Evolutionary conservation across 2,888 invertebrate genomes (phyloP).

Genomic region (Clivina fossor): DNA sequence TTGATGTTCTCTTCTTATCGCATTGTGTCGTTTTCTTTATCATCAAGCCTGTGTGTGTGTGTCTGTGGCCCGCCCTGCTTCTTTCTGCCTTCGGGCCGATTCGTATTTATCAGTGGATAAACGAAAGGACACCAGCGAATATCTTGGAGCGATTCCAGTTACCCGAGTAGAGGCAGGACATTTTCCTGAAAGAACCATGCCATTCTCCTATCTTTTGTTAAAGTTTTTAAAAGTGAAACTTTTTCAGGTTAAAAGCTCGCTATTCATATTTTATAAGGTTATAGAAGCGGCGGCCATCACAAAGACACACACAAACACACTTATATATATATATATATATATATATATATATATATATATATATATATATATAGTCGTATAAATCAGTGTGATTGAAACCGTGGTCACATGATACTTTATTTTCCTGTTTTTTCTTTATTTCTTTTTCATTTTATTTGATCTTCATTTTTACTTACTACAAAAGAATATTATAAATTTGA

Average conservation of each 20-base stretch:
- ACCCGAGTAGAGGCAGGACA: too few relatives aligned
- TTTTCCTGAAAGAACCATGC: not conserved
- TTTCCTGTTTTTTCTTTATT: too few relatives aligned
- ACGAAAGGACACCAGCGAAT: not conserved
- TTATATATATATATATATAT: too few relatives aligned
- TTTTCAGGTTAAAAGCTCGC: slow-evolving; percentile 12
- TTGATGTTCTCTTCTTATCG: too few relatives aligned
- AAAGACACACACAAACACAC: not conserved
- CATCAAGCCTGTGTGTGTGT: too few relatives aligned
- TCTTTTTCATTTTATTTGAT: too few relatives aligned
- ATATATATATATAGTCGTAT: slow-evolving; percentile 1
- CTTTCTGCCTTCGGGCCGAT: too few relatives aligned
- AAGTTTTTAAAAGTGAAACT: slow-evolving; percentile 12
- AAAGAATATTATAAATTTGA: slow-evolving; percentile 17
- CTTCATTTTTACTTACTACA: too few relatives aligned
- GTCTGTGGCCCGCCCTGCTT: too few relatives aligned
- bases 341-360: too few relatives aligned
- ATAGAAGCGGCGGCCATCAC: not conserved
- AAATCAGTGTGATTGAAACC: slow-evolving; percentile 12
- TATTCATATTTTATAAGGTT: slow-evolving; percentile 19
- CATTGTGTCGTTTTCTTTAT: too few relatives aligned
- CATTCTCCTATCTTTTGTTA: not conserved
- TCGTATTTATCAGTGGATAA: too few relatives aligned
- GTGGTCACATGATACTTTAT: slow-evolving; percentile 7
- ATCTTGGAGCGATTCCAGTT: not conserved